A percentile compares a stretch with the other conserved stretches of the same genome.
These are phyloP conservation scores for Rhombomys opimus DNA, from an alignment of 2,113 vertebrate genomes.

Conservation along the genomic window DNA sequence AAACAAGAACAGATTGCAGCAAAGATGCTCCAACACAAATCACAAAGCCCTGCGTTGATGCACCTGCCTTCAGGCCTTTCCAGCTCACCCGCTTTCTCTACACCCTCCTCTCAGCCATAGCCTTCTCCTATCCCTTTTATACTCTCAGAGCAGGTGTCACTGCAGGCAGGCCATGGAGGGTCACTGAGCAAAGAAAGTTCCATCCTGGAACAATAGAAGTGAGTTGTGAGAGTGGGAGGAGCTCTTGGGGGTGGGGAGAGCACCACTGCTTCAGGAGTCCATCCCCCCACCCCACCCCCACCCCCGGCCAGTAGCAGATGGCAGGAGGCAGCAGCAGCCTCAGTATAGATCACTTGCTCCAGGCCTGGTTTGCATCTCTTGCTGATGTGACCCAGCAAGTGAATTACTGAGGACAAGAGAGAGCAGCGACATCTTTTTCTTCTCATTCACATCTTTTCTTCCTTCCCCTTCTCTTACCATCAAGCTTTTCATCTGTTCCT, in stretches of 20 bases:
- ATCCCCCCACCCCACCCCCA: background rate
- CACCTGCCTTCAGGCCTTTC: background rate
- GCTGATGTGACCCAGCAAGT: conserved; percentile 57
- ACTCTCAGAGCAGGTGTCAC: background rate
- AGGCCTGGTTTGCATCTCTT: conserved; percentile 46
- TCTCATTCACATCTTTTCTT: background rate
- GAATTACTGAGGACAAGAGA: background rate
- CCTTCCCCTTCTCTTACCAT: background rate
- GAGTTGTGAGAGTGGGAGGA: background rate
- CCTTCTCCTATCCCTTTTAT: background rate
- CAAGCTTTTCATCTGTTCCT: background rate
- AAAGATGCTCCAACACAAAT: background rate
- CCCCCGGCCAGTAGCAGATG: conserved; percentile 33
- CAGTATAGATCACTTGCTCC: background rate
- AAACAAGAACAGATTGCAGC: conserved; percentile 10
- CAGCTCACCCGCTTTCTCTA: background rate
- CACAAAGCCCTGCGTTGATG: background rate
- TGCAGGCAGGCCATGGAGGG: background rate
- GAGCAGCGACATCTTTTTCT: background rate
- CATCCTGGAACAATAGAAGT: background rate
- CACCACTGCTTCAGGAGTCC: background rate
- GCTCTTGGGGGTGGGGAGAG: background rate
- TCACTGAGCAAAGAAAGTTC: conserved; percentile 12
- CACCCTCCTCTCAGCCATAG: background rate
- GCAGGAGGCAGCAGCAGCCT: conserved; percentile 2